Conservation (phyloP, 2,888 invertebrate genomes). For the Lacanobia wlatinum region DNA sequence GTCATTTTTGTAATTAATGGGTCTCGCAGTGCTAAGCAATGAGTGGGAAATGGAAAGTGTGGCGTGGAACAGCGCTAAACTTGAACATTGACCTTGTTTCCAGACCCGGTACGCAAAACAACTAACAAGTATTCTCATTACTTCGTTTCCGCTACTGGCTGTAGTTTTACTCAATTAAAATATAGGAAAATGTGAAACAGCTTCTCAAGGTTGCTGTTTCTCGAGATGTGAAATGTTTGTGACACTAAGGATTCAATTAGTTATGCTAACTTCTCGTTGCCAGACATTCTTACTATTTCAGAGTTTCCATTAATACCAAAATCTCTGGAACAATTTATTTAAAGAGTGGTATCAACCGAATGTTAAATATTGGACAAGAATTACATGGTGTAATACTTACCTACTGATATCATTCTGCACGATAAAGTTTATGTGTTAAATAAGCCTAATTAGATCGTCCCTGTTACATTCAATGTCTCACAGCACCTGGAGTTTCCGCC, state of each 20-base stretch:
- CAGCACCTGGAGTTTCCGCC: constrained; percentile 21
- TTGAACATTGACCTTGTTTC: constrained; percentile 79
- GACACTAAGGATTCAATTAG: not conserved
- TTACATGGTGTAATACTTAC: not conserved
- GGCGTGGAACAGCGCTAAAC: constrained; percentile 77
- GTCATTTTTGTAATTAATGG: constrained; percentile 65
- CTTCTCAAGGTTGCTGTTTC: constrained; percentile 1
- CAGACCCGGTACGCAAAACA: constrained; percentile 60
- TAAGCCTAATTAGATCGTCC: constrained; percentile 47
- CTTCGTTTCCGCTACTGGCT: constrained; percentile 61
- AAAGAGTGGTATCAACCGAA: not conserved
- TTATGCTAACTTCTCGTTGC: not conserved
- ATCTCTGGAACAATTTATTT: not conserved
- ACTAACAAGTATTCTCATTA: constrained; percentile 59
- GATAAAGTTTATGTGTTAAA: constrained; percentile 37
- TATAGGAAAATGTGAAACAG: constrained; percentile 20
- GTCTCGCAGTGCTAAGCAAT: constrained; percentile 67
- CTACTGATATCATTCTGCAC: constrained; percentile 29
- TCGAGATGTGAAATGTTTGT: constrained; percentile 26
- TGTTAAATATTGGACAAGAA: not conserved
- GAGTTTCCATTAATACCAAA: not conserved
- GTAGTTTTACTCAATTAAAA: constrained; percentile 49
- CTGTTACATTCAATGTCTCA: constrained; percentile 27
- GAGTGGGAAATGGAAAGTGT: constrained; percentile 76
- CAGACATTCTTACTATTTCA: not conserved